Percentiles rank a stretch among this genome's conserved stretches.
Conservation (phyloP, 1,140 invertebrate genomes). For the Cotesia vestalis region DNA sequence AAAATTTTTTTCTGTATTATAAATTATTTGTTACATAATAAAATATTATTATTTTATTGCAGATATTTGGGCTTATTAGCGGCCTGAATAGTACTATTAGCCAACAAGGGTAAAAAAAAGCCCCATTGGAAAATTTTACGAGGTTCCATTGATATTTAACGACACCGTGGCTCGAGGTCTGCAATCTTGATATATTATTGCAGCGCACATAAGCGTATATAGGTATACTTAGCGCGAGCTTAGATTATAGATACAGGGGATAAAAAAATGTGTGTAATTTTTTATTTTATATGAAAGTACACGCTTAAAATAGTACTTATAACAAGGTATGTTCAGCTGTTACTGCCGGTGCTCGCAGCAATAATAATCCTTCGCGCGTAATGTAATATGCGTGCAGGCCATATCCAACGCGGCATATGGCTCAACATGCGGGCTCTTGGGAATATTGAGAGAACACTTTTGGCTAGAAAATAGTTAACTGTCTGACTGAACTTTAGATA, state of each 20-base stretch:
- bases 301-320: neutral
- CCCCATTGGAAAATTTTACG: no score
- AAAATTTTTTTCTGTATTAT: no score
- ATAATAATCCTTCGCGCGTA: constrained; percentile 27
- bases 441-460: constrained; percentile 30
- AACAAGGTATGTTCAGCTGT: constrained; percentile 11
- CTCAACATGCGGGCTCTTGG: constrained; percentile 30
- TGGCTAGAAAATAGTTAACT: constrained; percentile 23
- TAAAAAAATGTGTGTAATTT: neutral
- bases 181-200: no score
- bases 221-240: neutral
- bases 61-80: no score
- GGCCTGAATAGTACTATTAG: no score
- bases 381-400: constrained; percentile 26
- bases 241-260: neutral
- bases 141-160: no score
- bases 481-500: constrained; percentile 13
- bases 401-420: constrained; percentile 36
- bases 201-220: no score
- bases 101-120: no score
- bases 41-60: no score
- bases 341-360: neutral
- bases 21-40: no score
- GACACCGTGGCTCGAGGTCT: no score
- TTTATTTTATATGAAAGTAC: constrained; percentile 11